These are phyloP conservation scores for Chloropsis hardwickii DNA, from an alignment of 2,113 vertebrate species.

Conservation along the genomic window DNA sequence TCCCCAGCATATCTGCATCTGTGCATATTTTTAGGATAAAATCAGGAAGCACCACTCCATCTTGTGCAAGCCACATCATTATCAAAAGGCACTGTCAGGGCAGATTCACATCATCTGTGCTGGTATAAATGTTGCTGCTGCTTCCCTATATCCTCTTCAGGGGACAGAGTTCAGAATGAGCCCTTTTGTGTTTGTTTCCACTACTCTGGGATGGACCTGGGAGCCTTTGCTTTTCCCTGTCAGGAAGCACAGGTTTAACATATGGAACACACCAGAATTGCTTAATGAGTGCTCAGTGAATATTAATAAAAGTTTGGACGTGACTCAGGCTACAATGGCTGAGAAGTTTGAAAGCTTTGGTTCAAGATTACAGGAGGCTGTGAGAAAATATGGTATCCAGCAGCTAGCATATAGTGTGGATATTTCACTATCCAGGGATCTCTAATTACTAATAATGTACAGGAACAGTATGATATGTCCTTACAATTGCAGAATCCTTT, in stretches of 20 bases:
- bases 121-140: background rate
- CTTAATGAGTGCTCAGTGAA: slow-evolving; percentile 63
- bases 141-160: background rate
- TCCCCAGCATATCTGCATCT: background rate
- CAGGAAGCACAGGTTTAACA: slow-evolving; percentile 41
- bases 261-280: slow-evolving; percentile 18
- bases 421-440: slow-evolving; percentile 79
- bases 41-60: background rate
- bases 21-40: background rate
- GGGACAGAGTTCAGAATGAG: background rate
- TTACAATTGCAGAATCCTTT: slow-evolving; percentile 81
- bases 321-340: slow-evolving; percentile 53
- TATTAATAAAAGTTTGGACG: slow-evolving; percentile 72
- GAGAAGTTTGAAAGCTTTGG: slow-evolving; percentile 72
- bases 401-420: slow-evolving; percentile 68
- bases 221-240: slow-evolving; percentile 27
- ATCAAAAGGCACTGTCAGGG: background rate
- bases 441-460: slow-evolving; percentile 82
- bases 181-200: slow-evolving; percentile 30
- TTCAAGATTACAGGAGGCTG: slow-evolving; percentile 70
- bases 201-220: background rate
- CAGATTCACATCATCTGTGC: background rate
- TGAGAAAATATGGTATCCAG: slow-evolving; percentile 69
- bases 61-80: background rate
- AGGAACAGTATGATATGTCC: slow-evolving; percentile 81